phyloP scores from a whole-genome alignment of 2,888 invertebrate genomes.

The Tinea trinotella region DNA sequence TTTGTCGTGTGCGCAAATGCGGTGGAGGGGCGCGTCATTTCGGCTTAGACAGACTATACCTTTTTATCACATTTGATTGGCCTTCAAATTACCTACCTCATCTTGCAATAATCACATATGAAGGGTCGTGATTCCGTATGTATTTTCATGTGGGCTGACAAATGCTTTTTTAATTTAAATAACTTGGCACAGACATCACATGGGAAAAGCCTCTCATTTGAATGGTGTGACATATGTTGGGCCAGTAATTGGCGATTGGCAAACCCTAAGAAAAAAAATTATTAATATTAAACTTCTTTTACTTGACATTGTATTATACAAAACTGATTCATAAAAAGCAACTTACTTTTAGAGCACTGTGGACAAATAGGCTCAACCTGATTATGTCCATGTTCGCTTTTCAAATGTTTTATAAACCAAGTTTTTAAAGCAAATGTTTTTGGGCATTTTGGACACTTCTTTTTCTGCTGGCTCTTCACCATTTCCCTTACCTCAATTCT shows the following conservation, averaged over 20 bases:
- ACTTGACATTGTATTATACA: neutral
- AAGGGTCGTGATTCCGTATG: constrained; percentile 46
- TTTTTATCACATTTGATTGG: too few relatives aligned
- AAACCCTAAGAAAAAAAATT: constrained; percentile 29
- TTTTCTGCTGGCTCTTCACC: constrained; percentile 27
- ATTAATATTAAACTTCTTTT: neutral
- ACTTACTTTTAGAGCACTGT: constrained; percentile 50
- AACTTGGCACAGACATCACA: constrained; percentile 49
- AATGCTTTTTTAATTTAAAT: constrained; percentile 49
- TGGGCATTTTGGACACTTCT: constrained; percentile 41
- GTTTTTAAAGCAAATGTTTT: constrained; percentile 46
- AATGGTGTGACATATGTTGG: constrained; percentile 43
- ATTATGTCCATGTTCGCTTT: constrained; percentile 39
- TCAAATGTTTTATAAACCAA: constrained; percentile 53
- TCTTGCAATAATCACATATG: constrained; percentile 49
- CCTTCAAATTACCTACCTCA: constrained; percentile 36
- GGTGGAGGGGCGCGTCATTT: too few relatives aligned
- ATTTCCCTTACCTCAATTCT: neutral
- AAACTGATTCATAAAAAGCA: constrained; percentile 10
- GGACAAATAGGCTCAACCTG: constrained; percentile 32
- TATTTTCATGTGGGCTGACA: constrained; percentile 40
- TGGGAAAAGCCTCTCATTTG: constrained; percentile 41
- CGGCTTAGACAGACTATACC: too few relatives aligned
- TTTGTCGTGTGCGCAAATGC: too few relatives aligned
- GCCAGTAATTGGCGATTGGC: constrained; percentile 38